Base-by-base conservation (phyloP, 2,797 vertebrate genomes). In the Gymnoscopelus microlampas region DNA sequence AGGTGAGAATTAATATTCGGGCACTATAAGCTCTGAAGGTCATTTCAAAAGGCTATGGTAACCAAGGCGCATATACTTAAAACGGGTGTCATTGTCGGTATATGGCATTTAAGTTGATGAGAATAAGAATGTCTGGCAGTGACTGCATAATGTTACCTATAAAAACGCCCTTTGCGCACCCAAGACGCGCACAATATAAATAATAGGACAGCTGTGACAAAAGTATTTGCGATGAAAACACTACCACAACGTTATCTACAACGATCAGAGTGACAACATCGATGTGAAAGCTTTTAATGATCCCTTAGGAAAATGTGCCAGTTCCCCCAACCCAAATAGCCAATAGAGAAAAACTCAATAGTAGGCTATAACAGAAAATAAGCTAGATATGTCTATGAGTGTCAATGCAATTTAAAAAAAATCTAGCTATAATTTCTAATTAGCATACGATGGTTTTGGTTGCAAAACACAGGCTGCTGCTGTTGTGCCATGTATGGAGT, bases 11-110 rank as follows among this genome's bases (percentile, higher is more conserved):
- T 61, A 3, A 83, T 89, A 80, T 81, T 71, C 78, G 73, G 74
- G 81, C 79, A 77, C 39, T 63, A 63, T 66, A 66, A 88, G 78
- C 83, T 87, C 76, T 92, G 92, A 93, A 93, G 92, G 93, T 94
- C 93, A 93, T 92, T 81, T 87, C 83, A 78, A 81, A 88, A 76
- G 70, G 62, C 60, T 80, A 81, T 77, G 80, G 76, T 77, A 62
- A 8, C 61, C 53, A 64, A 76, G 57, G 61, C 76, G 68, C 71
- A 44, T 39, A 32, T 73, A 35, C 60, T 72, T 82, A 74, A 82
- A 85, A 91, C 88, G 82, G 84, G 83, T 85, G 81, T 84, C 82
- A 81, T 79, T 47, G 53, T 68, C 26, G 50, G 66, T 63, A 73
- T 64, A 70, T 63, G 66, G 78, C 76, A 71, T 63, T 53, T 10